Percentiles rank a stretch among this genome's conserved stretches.
Conservation (phyloP, 2,797 vertebrate genomes). For the Pelodytes ibericus region DNA sequence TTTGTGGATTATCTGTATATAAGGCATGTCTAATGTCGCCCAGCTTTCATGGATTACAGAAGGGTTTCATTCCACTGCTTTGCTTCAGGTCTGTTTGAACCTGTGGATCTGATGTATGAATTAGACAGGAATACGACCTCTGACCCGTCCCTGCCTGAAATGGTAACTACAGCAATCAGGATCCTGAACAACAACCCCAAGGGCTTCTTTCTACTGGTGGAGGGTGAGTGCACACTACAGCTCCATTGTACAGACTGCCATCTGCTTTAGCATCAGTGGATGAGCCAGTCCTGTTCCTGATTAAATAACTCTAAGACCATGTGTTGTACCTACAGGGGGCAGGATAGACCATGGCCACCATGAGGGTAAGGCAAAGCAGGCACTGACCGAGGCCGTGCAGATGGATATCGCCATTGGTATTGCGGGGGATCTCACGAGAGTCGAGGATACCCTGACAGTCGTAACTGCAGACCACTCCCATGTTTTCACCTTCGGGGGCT, state of each 20-base stretch:
- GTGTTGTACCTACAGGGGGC: constrained; percentile 74
- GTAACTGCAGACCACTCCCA: constrained; percentile 96
- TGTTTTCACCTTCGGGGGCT: constrained; percentile 91
- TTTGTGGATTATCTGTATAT: too few relatives aligned
- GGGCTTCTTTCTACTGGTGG: constrained; percentile 91
- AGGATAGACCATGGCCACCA: constrained; percentile 96
- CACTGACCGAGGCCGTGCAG: constrained; percentile 87
- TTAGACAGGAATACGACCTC: constrained; percentile 80
- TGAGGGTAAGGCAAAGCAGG: constrained; percentile 90
- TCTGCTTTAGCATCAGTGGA: too few relatives aligned
- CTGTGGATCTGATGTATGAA: constrained; percentile 83
- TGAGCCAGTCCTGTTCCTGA: too few relatives aligned
- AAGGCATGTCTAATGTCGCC: too few relatives aligned
- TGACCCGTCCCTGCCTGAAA: constrained; percentile 90
- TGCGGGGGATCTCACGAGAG: constrained; percentile 78
- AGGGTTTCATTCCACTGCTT: too few relatives aligned
- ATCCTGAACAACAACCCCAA: constrained; percentile 85
- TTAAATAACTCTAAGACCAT: neutral
- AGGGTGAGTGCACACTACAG: constrained; percentile 73
- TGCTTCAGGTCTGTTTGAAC: constrained; percentile 88
- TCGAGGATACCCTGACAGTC: constrained; percentile 82
- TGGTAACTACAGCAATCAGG: constrained; percentile 87
- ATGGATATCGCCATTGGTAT: constrained; percentile 87
- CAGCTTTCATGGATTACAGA: too few relatives aligned
- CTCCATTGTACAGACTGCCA: too few relatives aligned